Evolutionary conservation across 2,888 invertebrate genomes (phyloP), one percentile per base, ranked within the genome.

Genomic region (Zele albiditarsus): DNA sequence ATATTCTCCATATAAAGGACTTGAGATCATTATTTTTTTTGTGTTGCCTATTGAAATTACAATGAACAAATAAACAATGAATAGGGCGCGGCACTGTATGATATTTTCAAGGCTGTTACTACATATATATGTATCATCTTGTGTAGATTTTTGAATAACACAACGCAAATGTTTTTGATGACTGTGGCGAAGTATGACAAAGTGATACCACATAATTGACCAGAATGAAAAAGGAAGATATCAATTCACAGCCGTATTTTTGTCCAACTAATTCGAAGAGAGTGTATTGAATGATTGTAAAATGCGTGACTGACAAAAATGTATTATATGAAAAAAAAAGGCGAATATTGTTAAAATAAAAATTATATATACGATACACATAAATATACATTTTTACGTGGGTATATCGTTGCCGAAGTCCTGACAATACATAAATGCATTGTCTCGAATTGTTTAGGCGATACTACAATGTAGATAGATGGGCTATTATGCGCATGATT

Each of bases 331-430:
- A 86, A 82, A 80, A 86, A 83, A 80, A 83, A 84, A 42, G 12
- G 20, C n/a, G n/a, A 80, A 87, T 85, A 87, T 87, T 88, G 87
- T 88, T 89, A 87, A 86, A 88, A 88, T 88, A 88, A 88, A 75
- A 88, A 86, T 86, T 16, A 65, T 25, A 63, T 33, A 63, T 63
- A 28, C 31, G 12, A 63, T 23, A 46, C 33, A 20, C 23, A 67
- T 46, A 23, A 20, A 67, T 28, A 67, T 53, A 46, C 20, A 49
- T 49, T 25, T 53, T 31, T 8, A 25, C 12, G 38, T 12, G 1
- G 12, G 12, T 12, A 38, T 38, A 38, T 38, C n/a, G n/a, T 38
- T 38, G 38, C 12, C 12, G 10, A 38, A 38, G 5, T 38, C 12
- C 38, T 12, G 8, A 12, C 12, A 38, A 12, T 2, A 12, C 2